Evolutionary conservation across 2,888 invertebrate genomes (phyloP), one percentile per base, ranked within the genome.

Genomic region (Cantharis flavilabris): DNA sequence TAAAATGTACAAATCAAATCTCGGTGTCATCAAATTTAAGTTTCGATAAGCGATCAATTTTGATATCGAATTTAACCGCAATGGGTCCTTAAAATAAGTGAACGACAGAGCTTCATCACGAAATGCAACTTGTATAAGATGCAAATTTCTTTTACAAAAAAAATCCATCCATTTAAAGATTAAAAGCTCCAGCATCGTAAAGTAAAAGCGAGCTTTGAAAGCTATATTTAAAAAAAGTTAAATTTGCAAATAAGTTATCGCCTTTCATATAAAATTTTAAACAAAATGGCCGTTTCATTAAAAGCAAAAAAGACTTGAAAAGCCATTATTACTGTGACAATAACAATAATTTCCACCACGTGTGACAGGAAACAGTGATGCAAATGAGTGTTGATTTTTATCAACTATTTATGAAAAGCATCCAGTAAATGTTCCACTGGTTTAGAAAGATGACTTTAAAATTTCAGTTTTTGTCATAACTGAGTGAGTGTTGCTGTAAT

Each of bases 401-500:
- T 67, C 26, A 69, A 73, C 73, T 69, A 72, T 72, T 72, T 74
- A 70, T 65, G 26, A 63, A 26, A 70, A 33, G 71, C 63, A 64
- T 70, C 63, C n/a, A 10, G 64, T 71, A 76, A 74, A 74, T 71
- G 82, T 80, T 77, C 81, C 77, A 79, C 80, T 81, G 76, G 74
- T 67, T 23, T 67, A 26, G 18, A 67, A 67, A 67, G 65, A 67
- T 79, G 77, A 73, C 80, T 81, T 84, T 83, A 83, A 80, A 71
- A 81, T 80, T 81, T 82, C 82, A 81, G 80, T 82, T 81, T 82
- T 82, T 81, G 82, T 83, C 83, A 81, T 76, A 77, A 76, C 79
- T 78, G 80, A 80, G n/a, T 49, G 49, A 49, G 80, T 81, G 84
- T 83, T 76, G 82, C 83, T 80, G 82, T 87, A 87, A 87, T 87